Evolutionary conservation across 2,888 invertebrate species (phyloP).

Genomic region (Dorcus hopei): DNA sequence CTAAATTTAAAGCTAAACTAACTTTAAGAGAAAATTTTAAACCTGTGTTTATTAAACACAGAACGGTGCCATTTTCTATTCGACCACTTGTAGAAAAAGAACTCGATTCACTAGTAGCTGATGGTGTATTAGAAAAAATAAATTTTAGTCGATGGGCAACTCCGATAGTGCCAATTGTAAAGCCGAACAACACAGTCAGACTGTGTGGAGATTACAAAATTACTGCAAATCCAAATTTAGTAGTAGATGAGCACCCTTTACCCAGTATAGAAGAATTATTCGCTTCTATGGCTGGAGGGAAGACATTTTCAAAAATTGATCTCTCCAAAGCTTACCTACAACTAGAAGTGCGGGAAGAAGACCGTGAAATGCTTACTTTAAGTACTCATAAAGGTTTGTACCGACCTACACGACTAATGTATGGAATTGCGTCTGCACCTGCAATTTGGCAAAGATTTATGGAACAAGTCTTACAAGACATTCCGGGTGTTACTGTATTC

Average conservation of each 20-base stretch:
- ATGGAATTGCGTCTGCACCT: conserved; percentile 36
- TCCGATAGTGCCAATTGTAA: conserved; percentile 35
- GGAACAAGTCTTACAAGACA: conserved; percentile 29
- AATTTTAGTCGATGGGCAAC: conserved; percentile 37
- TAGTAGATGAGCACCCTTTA: conserved; percentile 27
- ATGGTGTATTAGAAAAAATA: conserved; percentile 24
- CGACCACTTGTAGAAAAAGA: conserved; percentile 10
- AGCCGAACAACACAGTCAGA: conserved; percentile 28
- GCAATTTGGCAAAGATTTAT: conserved; percentile 37
- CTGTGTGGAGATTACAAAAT: conserved; percentile 30
- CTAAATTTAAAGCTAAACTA: conserved; percentile 17
- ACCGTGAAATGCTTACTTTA: conserved; percentile 34
- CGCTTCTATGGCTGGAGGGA: conserved; percentile 26
- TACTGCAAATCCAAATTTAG: conserved; percentile 26
- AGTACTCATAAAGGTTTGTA: conserved; percentile 39
- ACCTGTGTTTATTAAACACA: conserved; percentile 21
- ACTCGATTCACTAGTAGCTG: neutral
- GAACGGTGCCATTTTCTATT: conserved; percentile 21
- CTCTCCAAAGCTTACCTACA: conserved; percentile 37
- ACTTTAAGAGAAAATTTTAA: conserved; percentile 17
- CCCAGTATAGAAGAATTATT: conserved; percentile 26
- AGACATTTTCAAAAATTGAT: conserved; percentile 28
- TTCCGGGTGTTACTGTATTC: conserved; percentile 32
- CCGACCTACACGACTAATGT: conserved; percentile 33
- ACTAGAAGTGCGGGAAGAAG: conserved; percentile 33